Percentiles rank a stretch among this genome's conserved stretches.
Evolutionary conservation across 2,888 invertebrate genomes (phyloP).

Genomic region (Leptopilina drosophilae): DNA sequence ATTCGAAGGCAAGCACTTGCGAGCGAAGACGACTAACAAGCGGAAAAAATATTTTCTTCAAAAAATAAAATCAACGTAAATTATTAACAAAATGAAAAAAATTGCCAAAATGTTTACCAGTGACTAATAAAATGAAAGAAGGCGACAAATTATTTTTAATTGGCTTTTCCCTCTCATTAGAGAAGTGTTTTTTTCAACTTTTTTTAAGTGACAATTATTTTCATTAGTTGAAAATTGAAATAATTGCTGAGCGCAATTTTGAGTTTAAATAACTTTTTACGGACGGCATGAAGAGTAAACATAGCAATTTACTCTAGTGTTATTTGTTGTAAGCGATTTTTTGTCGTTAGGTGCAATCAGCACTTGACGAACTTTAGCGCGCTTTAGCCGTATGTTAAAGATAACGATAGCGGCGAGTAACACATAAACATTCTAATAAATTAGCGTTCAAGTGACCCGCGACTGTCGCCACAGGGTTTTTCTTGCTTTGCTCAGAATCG

Average conservation of each 20-base stretch:
- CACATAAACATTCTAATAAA: conserved; percentile 77
- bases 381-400: conserved; percentile 56
- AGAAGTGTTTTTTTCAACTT: neutral
- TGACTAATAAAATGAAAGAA: no score
- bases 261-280: neutral
- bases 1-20: no score
- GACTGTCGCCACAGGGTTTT: conserved; percentile 69
- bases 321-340: conserved; percentile 19
- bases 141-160: no score
- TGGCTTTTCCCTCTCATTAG: neutral
- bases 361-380: conserved; percentile 33
- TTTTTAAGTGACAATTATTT: neutral
- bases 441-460: conserved; percentile 75
- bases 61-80: neutral
- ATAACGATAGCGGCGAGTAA: conserved; percentile 67
- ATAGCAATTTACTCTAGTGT: conserved; percentile 14
- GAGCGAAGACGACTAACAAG: no score
- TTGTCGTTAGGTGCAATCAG: conserved; percentile 25
- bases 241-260: neutral
- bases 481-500: conserved; percentile 64
- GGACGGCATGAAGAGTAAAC: neutral
- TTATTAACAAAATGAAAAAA: no score
- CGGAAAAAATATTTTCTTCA: no score
- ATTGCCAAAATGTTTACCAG: no score
- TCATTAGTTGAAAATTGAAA: neutral